Evolutionary conservation across 2,113 vertebrate species (phyloP), one percentile per base, ranked within the genome.

Genomic region (Collichthys lucidus): DNA sequence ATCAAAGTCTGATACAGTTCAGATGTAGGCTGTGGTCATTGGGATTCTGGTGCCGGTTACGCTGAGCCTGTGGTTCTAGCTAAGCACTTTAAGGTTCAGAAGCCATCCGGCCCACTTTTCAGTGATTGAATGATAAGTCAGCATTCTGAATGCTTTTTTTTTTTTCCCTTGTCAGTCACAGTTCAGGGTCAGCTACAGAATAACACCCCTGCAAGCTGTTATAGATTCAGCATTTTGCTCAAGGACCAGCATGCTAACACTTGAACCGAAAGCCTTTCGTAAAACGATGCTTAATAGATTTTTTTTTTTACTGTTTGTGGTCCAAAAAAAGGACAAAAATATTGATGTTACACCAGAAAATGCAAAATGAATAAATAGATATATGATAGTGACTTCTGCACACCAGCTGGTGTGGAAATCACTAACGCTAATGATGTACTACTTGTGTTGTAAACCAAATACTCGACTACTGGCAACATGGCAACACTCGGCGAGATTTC

Each of bases 1-100:
- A 31, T 69, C 26, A 72, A 42, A 70, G 61, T 8, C 20, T 44
- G 66, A 65, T 47, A 3, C 46, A 59, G 72, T 2, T 53, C 49
- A 52, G 24, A 62, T 59, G 35, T 64, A 15, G 42, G 59, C 5
- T 59, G 64, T 42, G 55, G 35, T 66, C 59, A 62, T 24, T 72
- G 68, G 53, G 55, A 65, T 72, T 82, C 63, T 53, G 67, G 24
- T 44, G 47, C 55, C 50, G 65, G 49, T 70, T 70, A 12, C 69
- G 70, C 72, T 82, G 75, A 86, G 69, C 76, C 31, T 47, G 9
- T 77, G 74, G 35, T 68, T 79, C 50, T 17, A 79, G 50, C 35
- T 16, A 74, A 76, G 46, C 73, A 80, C 63, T 84, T 87, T 80
- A 31, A 74, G 68, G 79, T 83, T 84, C 76, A 85, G 77, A 87